Conservation (phyloP, 2,888 invertebrate species). For the Parochlus steinenii region DNA sequence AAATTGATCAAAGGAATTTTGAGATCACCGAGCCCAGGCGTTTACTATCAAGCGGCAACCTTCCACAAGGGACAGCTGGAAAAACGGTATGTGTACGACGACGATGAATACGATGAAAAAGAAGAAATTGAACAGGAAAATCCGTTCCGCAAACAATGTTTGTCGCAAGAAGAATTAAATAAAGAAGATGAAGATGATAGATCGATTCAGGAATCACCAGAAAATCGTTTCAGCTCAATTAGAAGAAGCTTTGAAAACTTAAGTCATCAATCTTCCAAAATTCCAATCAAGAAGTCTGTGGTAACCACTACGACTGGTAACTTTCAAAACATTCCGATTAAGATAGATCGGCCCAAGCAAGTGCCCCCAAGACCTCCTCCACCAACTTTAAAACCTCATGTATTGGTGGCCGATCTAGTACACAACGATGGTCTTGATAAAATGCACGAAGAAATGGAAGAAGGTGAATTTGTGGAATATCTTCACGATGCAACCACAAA, state of each 20-base stretch:
- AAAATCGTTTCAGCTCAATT: neutral
- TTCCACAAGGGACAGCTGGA: slow-evolving; percentile 13
- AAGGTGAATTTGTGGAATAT: slow-evolving; percentile 28
- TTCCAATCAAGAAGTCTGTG: slow-evolving; percentile 12
- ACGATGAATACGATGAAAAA: slow-evolving; percentile 19
- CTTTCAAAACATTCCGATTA: too few relatives aligned
- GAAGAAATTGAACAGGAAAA: slow-evolving; percentile 30
- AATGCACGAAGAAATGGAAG: slow-evolving; percentile 27
- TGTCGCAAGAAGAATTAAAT: slow-evolving; percentile 13
- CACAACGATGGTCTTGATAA: slow-evolving; percentile 26
- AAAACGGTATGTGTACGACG: slow-evolving; percentile 15
- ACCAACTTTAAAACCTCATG: slow-evolving; percentile 19
- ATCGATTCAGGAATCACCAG: neutral
- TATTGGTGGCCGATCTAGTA: slow-evolving; percentile 25
- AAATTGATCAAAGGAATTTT: slow-evolving; percentile 25
- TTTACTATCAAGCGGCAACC: too few relatives aligned
- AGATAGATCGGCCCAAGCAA: slow-evolving; percentile 12
- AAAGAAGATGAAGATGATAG: neutral
- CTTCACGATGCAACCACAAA: slow-evolving; percentile 28
- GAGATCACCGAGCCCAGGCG: slow-evolving; percentile 24
- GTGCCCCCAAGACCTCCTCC: slow-evolving; percentile 23
- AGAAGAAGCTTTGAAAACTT: slow-evolving; percentile 11
- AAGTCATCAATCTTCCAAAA: slow-evolving; percentile 3
- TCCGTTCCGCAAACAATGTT: slow-evolving; percentile 27
- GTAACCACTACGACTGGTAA: too few relatives aligned